Conservation (phyloP, 1,140 invertebrate species). For the Hermetia illucens region DNA sequence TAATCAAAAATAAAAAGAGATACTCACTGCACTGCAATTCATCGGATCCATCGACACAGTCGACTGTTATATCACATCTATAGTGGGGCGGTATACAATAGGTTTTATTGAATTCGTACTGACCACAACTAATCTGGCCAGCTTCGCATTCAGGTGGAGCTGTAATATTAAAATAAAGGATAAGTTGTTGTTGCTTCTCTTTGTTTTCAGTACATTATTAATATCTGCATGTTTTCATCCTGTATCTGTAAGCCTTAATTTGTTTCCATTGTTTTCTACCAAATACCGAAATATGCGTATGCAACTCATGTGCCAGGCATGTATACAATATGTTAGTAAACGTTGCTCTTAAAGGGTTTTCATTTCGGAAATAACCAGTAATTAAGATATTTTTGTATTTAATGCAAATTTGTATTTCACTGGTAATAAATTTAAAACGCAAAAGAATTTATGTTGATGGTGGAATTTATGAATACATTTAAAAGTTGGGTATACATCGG, state of each 20-base stretch:
- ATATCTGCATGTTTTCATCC: not conserved
- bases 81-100: slow-evolving; percentile 83
- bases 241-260: not conserved
- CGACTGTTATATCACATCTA: slow-evolving; percentile 82
- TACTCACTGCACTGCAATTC: slow-evolving; percentile 88
- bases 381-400: too few species aligned
- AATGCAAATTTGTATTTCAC: too few species aligned
- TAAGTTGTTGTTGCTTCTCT: slow-evolving; percentile 2
- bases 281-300: too few species aligned
- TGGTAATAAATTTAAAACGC: too few species aligned
- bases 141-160: slow-evolving; percentile 80
- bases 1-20: slow-evolving; percentile 4
- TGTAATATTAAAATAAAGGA: slow-evolving; percentile 30
- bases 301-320: too few species aligned
- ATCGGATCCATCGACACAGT: slow-evolving; percentile 89
- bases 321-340: too few species aligned
- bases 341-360: too few species aligned
- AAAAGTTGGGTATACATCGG: too few species aligned
- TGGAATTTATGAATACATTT: too few species aligned
- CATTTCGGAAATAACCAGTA: too few species aligned
- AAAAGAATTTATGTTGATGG: too few species aligned
- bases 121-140: slow-evolving; percentile 71
- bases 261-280: too few species aligned
- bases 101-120: slow-evolving; percentile 87
- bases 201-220: not conserved